These are phyloP conservation scores for Recurvirostra avosetta DNA, from an alignment of 2,113 vertebrate genomes.

Conservation along the genomic window DNA sequence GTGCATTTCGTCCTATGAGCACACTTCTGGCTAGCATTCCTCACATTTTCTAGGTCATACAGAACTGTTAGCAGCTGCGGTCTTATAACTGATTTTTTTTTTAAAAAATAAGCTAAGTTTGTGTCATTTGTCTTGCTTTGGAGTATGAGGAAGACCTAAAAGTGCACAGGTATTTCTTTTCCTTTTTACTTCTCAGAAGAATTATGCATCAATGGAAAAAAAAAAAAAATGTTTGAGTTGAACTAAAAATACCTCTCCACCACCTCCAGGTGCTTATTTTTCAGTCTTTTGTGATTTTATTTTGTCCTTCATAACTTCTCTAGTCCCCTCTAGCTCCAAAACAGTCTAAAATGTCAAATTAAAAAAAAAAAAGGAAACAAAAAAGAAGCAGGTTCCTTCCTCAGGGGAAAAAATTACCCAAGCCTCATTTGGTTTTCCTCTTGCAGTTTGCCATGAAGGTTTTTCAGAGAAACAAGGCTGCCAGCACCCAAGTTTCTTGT, in stretches of 20 bases:
- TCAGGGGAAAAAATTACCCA: background rate
- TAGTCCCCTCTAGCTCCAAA: background rate
- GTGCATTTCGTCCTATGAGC: background rate
- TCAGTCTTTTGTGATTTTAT: background rate
- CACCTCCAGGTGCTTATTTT: background rate
- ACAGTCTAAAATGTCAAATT: background rate
- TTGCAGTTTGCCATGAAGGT: background rate
- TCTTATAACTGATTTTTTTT: background rate
- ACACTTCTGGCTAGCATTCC: background rate
- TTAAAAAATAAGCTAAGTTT: background rate
- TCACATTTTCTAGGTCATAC: background rate
- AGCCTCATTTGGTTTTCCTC: background rate
- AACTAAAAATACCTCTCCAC: background rate
- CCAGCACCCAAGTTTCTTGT: background rate
- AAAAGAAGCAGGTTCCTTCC: background rate
- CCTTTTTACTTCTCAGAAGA: background rate
- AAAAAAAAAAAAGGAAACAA: background rate
- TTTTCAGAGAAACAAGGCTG: background rate
- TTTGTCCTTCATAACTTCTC: background rate
- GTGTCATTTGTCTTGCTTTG: background rate
- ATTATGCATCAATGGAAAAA: background rate
- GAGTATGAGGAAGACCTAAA: background rate
- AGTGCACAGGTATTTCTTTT: background rate
- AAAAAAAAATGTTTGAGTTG: background rate
- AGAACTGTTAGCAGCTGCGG: background rate